Percentiles rank a stretch among this genome's conserved stretches.
Evolutionary conservation across 2,888 invertebrate species (phyloP).

Genomic region (Drosophila testacea): DNA sequence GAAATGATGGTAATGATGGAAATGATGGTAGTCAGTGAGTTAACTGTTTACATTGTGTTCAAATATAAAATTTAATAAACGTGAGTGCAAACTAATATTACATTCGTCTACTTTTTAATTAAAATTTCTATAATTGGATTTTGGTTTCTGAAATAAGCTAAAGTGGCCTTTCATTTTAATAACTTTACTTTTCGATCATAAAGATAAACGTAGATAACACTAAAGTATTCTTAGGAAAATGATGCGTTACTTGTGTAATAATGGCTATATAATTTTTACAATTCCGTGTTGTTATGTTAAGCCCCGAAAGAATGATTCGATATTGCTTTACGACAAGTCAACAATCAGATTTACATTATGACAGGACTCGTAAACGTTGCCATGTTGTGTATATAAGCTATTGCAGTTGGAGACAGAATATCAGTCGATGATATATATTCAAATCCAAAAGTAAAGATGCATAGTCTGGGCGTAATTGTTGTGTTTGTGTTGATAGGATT

Average conservation of each 20-base stretch:
- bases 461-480: constrained; percentile 18
- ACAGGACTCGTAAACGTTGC: constrained; percentile 25
- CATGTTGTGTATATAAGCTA: constrained; percentile 36
- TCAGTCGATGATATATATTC: constrained; percentile 28
- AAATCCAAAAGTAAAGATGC: constrained; percentile 25
- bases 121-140: no score
- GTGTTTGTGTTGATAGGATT: constrained; percentile 4
- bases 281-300: constrained; percentile 9
- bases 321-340: constrained; percentile 48
- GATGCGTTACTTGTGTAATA: not conserved
- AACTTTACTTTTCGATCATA: not conserved
- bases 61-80: no score
- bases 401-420: not conserved
- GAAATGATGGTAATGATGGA: no score
- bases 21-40: no score
- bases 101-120: not conserved
- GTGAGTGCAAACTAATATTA: no score
- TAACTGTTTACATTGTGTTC: no score
- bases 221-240: constrained; percentile 16
- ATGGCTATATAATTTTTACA: constrained; percentile 23
- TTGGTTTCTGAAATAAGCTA: no score
- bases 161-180: no score
- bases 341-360: constrained; percentile 28
- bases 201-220: constrained; percentile 26
- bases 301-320: constrained; percentile 28